Evolutionary conservation across 2,888 invertebrate genomes (phyloP), one percentile per base, ranked within the genome.

Genomic region (Agapostemon virescens): DNA sequence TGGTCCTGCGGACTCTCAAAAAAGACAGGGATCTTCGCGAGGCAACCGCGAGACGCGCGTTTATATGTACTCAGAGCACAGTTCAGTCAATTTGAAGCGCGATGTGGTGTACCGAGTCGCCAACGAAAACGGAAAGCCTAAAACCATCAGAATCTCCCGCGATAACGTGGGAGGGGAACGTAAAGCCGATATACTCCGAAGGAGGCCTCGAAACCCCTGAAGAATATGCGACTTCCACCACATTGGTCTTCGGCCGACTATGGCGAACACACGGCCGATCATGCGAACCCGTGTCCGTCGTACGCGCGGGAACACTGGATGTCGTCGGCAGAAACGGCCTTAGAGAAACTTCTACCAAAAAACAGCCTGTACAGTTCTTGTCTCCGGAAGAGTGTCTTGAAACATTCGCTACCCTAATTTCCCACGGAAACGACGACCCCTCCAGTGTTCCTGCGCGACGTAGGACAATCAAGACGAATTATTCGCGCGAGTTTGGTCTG

Each of bases 81-180:
- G 85, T 90, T 90, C 88, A 90, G 92, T 91, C 92, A 92, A 91
- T 92, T 91, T 89, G 86, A 89, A 90, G 87, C 85, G 86, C 88
- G 87, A 90, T 86, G 87, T 86, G 88, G 87, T n/a, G n/a, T 87
- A 85, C 75, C 80, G 85, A 89, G 89, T 90, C 86, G 89, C 87
- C 83, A 86, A 88, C 82, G 82, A 87, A 86, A 83, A 80, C 77
- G 78, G 76, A 67, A n/a, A 81, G 84, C 81, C 81, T 81, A 84
- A 85, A 1, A 2, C 33, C 33, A 33, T 81, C 45, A 26, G n/a
- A 33, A 49, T n/a, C 23, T 38, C n/a, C 61, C 11, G 30, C 13
- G 20, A 20, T 69, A 42, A 40, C 68, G 70, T 63, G 69, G 64
- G 40, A 66, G 17, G 17, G 72, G 26, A 72, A 70, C 45, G 68